Percentiles rank a stretch among this genome's conserved stretches.
Evolutionary conservation across 2,888 invertebrate species (phyloP).

Genomic region (Heteromyza rotundicornis): DNA sequence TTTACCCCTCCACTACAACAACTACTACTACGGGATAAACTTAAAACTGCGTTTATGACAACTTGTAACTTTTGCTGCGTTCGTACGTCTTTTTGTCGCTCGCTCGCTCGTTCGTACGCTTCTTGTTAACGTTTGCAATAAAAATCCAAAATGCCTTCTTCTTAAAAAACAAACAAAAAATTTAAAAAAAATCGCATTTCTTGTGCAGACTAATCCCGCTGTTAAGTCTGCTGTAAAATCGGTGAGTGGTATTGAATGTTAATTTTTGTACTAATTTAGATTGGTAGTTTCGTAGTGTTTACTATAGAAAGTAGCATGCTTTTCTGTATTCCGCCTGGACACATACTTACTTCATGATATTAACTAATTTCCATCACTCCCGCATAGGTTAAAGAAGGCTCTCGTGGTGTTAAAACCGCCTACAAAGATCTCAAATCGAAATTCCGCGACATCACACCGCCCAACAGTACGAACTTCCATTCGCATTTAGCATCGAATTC

Average conservation of each 20-base stretch:
- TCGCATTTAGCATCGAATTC: conserved; percentile 53
- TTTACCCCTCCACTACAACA: not conserved
- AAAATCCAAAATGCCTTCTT: conserved; percentile 42
- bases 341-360: too few species aligned
- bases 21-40: conserved; percentile 21
- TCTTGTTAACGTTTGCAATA: conserved; percentile 27
- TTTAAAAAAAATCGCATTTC: not conserved
- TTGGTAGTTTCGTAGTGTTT: too few species aligned
- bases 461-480: conserved; percentile 49
- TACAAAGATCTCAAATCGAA: conserved; percentile 78
- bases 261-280: too few species aligned
- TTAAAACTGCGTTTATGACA: too few species aligned
- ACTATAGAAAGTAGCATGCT: too few species aligned
- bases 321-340: too few species aligned
- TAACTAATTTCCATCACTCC: conserved; percentile 12
- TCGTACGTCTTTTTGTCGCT: conserved; percentile 20
- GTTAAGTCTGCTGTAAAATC: conserved; percentile 92
- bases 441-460: conserved; percentile 62
- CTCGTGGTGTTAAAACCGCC: conserved; percentile 78
- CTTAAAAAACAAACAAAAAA: conserved; percentile 36
- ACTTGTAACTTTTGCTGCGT: too few species aligned
- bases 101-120: conserved; percentile 23
- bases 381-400: conserved; percentile 73
- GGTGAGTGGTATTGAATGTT: conserved; percentile 76
- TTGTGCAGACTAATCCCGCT: conserved; percentile 87